These are phyloP conservation scores for Alviniconcha strummeri DNA, from an alignment of 2,888 invertebrate species.

Conservation along the genomic window DNA sequence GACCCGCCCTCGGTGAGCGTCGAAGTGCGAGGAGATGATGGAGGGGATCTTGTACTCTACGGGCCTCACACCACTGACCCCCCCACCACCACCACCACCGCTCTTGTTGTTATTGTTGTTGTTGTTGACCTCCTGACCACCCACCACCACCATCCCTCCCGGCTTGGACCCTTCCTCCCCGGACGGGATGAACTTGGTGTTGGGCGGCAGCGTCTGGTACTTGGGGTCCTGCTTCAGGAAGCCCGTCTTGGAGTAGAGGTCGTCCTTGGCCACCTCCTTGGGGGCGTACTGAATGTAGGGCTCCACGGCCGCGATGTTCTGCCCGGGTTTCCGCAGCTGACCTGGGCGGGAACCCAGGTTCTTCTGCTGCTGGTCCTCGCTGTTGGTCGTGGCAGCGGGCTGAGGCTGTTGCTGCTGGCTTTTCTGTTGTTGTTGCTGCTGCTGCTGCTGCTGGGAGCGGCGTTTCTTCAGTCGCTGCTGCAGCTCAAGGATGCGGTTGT, in stretches of 20 bases:
- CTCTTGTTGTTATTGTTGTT: too few relatives aligned
- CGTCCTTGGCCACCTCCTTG: conserved; percentile 45
- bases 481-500: conserved; percentile 93
- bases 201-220: conserved; percentile 93
- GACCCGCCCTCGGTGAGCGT: conserved; percentile 9
- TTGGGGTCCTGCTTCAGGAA: conserved; percentile 91
- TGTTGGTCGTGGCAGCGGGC: conserved; percentile 45
- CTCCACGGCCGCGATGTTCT: conserved; percentile 73
- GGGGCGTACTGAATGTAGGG: conserved; percentile 68
- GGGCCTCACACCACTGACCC: not conserved
- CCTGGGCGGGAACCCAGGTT: conserved; percentile 9
- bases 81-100: conserved; percentile 1
- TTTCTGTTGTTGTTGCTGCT: not conserved
- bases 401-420: conserved; percentile 13
- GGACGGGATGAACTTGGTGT: conserved; percentile 81
- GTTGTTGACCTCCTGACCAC: not conserved
- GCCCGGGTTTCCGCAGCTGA: conserved; percentile 37
- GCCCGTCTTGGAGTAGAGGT: conserved; percentile 68
- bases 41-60: conserved; percentile 25
- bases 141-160: not conserved
- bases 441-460: conserved; percentile 80
- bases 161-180: not conserved
- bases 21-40: conserved; percentile 30
- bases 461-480: conserved; percentile 93
- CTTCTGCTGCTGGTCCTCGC: conserved; percentile 40